Conservation (phyloP, 2,888 invertebrate species). For the Melanotus villosus region DNA sequence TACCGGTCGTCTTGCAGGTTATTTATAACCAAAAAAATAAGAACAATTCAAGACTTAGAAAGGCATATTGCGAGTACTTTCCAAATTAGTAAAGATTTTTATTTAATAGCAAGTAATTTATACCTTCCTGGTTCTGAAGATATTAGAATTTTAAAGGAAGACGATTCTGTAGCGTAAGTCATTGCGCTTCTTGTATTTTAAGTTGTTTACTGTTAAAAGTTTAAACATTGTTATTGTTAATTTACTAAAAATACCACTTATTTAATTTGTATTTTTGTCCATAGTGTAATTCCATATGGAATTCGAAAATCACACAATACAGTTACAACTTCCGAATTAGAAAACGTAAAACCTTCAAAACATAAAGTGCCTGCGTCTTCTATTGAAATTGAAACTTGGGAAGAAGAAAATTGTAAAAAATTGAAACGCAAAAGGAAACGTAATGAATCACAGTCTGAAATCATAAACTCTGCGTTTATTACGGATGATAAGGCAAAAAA, state of each 20-base stretch:
- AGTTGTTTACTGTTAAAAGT: not conserved
- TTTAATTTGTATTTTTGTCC: not conserved
- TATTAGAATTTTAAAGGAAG: constrained; percentile 56
- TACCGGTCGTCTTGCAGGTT: constrained; percentile 43
- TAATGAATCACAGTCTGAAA: no score
- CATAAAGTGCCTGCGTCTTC: not conserved
- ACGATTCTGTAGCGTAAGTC: constrained; percentile 55
- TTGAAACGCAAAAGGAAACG: no score
- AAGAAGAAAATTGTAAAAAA: no score
- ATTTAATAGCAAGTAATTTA: constrained; percentile 61
- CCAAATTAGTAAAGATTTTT: constrained; percentile 58
- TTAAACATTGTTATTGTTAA: not conserved
- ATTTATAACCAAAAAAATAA: constrained; percentile 48
- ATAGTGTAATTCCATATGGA: not conserved
- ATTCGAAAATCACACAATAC: not conserved
- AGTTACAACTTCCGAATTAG: not conserved
- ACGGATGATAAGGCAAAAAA: no score
- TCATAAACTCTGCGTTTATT: no score
- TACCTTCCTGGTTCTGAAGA: constrained; percentile 65
- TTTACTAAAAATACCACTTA: no score
- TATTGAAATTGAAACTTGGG: no score
- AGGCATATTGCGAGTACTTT: constrained; percentile 62
- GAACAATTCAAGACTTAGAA: constrained; percentile 58
- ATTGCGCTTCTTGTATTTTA: no score
- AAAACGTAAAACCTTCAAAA: not conserved